Conservation (phyloP, 23 tunicate genomes). For the Oikopleura vanhoeffeni region DNA sequence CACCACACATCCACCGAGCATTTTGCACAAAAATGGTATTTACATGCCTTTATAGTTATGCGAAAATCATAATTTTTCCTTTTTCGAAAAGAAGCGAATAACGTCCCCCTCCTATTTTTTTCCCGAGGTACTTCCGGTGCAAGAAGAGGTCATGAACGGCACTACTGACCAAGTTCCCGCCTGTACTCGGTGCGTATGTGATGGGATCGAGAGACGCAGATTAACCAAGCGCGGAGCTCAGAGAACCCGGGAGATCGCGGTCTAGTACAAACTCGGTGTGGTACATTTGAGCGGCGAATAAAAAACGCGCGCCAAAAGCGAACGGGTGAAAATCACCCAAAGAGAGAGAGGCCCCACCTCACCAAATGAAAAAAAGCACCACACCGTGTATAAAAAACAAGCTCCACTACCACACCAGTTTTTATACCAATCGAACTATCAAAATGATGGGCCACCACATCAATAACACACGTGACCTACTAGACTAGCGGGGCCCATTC, state of each 20-base stretch:
- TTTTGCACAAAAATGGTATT: background rate
- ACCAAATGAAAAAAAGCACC: background rate
- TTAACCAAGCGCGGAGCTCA: background rate
- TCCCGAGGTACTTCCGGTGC: background rate
- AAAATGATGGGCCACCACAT: no score
- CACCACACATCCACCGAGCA: background rate
- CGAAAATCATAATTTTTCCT: background rate
- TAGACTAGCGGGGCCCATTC: no score
- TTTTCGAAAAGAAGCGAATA: background rate
- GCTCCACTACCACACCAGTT: slow-evolving; percentile 2
- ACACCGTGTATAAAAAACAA: background rate
- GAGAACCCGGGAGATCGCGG: slow-evolving; percentile 3
- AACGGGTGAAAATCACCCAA: no score
- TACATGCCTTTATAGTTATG: background rate
- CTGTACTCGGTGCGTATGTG: background rate
- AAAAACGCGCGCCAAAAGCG: no score
- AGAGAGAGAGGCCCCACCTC: no score
- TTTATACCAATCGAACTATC: no score
- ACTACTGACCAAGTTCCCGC: background rate
- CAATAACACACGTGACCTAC: no score
- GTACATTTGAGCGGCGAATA: no score
- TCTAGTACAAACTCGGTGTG: no score
- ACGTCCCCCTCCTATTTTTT: background rate
- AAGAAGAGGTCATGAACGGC: background rate
- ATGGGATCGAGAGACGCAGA: background rate